Evolutionary conservation across 1,140 invertebrate genomes (phyloP).

Genomic region (Drosophila jambulina): DNA sequence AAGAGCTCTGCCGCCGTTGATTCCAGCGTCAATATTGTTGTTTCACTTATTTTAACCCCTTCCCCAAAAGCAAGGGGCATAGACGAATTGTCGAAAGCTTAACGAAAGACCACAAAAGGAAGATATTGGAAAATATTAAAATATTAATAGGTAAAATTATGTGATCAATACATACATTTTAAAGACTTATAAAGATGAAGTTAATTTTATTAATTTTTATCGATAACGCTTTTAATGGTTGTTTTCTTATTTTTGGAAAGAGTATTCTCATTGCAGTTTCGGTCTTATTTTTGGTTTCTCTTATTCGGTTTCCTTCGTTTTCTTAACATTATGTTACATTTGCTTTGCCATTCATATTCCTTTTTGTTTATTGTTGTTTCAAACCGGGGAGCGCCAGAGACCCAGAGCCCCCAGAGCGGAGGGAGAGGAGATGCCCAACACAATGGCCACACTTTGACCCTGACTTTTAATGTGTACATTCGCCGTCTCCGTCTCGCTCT

Average conservation of each 20-base stretch:
- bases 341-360: conserved; percentile 75
- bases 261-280: neutral
- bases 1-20: conserved; percentile 18
- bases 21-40: conserved; percentile 36
- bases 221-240: neutral
- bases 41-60: conserved; percentile 33
- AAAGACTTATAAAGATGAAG: no score
- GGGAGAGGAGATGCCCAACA: conserved; percentile 33
- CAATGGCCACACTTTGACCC: conserved; percentile 77
- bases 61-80: conserved; percentile 2
- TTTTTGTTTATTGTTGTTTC: conserved; percentile 70
- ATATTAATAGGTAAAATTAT: neutral
- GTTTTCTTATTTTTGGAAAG: neutral
- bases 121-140: neutral
- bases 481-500: conserved; percentile 21
- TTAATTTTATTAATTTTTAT: no score
- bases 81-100: conserved; percentile 4
- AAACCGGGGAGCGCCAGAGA: conserved; percentile 4
- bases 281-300: neutral
- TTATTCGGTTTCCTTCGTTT: conserved; percentile 39
- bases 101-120: no score
- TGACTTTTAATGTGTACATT: conserved; percentile 69
- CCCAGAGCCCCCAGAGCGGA: neutral
- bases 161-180: no score
- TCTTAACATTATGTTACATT: conserved; percentile 71